phyloP scores from a whole-genome alignment of 2,113 vertebrate species.

The Ivindomyrus marchei region DNA sequence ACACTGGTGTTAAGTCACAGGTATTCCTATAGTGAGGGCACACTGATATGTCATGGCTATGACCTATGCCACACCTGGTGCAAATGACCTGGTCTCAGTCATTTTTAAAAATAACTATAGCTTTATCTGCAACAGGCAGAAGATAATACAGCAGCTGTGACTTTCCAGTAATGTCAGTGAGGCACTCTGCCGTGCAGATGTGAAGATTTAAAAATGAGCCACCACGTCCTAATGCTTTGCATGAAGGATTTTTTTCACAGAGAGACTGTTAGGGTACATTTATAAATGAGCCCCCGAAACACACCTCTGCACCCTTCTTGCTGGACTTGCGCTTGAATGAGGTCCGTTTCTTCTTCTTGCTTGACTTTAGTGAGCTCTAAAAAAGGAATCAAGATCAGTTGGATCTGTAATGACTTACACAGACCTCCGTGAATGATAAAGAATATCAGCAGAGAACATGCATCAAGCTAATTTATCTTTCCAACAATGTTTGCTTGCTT shows the following conservation, averaged over 20 bases:
- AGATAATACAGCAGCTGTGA: background rate
- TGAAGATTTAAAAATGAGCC: background rate
- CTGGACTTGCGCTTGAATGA: slow-evolving; percentile 88
- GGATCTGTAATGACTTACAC: background rate
- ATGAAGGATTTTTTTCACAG: background rate
- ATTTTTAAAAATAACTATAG: background rate
- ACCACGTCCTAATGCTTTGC: background rate
- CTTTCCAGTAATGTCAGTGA: background rate
- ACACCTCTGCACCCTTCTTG: slow-evolving; percentile 83
- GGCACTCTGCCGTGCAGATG: background rate
- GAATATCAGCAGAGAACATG: background rate
- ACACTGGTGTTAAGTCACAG: background rate
- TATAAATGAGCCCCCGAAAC: background rate
- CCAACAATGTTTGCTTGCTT: background rate
- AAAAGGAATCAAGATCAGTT: slow-evolving; percentile 9
- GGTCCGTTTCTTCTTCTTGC: slow-evolving; percentile 92
- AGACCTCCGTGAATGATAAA: background rate
- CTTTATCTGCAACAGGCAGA: background rate
- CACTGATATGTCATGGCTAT: background rate
- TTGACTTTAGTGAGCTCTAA: slow-evolving; percentile 85
- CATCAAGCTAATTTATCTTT: background rate
- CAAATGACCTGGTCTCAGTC: background rate
- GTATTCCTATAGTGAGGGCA: too few species aligned
- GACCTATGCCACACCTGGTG: background rate
- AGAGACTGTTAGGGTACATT: background rate